phyloP scores from a whole-genome alignment of 1,140 invertebrate species.

The Penaeus japonicus region DNA sequence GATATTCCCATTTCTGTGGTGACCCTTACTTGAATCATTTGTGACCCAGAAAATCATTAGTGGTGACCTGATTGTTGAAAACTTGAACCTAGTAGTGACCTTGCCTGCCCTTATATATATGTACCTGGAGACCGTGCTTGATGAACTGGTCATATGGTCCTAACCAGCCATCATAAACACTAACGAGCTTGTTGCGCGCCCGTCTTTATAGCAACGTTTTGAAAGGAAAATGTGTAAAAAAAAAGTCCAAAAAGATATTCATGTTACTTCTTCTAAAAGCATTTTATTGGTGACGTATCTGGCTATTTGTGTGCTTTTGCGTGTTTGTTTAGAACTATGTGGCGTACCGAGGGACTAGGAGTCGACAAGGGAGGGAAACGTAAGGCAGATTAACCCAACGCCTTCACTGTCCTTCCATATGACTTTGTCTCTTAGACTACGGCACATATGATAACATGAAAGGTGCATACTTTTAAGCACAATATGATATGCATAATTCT shows the following conservation, averaged over 20 bases:
- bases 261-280: conserved; percentile 56
- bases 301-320: conserved; percentile 53
- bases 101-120: conserved; percentile 31
- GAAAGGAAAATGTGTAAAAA: conserved; percentile 39
- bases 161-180: conserved; percentile 49
- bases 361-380: conserved; percentile 11
- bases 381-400: conserved; percentile 22
- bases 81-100: conserved; percentile 46
- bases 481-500: conserved; percentile 58
- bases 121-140: conserved; percentile 45
- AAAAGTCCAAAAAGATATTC: conserved; percentile 42
- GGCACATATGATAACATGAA: conserved; percentile 48
- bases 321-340: conserved; percentile 50
- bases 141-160: conserved; percentile 39
- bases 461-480: conserved; percentile 56
- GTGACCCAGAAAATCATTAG: conserved; percentile 40
- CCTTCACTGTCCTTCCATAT: conserved; percentile 11
- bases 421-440: conserved; percentile 27
- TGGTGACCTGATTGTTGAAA: conserved; percentile 43
- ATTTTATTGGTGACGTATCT: conserved; percentile 55
- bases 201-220: conserved; percentile 50
- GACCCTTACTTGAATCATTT: conserved; percentile 39
- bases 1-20: conserved; percentile 40
- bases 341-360: conserved; percentile 4
- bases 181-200: conserved; percentile 54